Evolutionary conservation across 2,113 vertebrate species (phyloP).

Genomic region (Triplophysa dalaica): DNA sequence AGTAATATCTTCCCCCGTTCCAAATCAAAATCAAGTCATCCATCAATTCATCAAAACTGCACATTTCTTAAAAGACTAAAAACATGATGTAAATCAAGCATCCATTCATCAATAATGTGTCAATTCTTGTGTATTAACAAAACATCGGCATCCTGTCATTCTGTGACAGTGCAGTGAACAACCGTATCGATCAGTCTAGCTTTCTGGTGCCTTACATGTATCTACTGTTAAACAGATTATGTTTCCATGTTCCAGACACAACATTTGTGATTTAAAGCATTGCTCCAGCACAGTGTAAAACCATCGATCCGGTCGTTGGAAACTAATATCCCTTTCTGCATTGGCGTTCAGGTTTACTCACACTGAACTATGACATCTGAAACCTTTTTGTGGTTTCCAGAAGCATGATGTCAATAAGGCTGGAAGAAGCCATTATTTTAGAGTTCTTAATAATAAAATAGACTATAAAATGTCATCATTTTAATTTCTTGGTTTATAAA

Average conservation of each 20-base stretch:
- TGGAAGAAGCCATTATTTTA: not conserved
- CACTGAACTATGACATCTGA: not conserved
- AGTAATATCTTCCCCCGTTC: not conserved
- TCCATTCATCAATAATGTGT: conserved; percentile 3
- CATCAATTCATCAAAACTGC: conserved; percentile 1
- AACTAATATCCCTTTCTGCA: conserved; percentile 19
- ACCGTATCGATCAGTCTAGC: conserved; percentile 14
- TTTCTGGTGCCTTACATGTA: conserved; percentile 17
- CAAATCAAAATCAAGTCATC: conserved; percentile 9
- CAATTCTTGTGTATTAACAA: not conserved
- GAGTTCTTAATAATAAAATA: not conserved
- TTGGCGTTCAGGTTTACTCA: not conserved
- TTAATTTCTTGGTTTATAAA: not conserved
- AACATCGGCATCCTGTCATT: conserved; percentile 14
- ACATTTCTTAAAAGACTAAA: not conserved
- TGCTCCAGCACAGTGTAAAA: conserved; percentile 25
- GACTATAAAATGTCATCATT: not conserved
- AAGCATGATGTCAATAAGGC: not conserved
- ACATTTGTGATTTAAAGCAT: conserved; percentile 20
- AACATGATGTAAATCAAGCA: not conserved
- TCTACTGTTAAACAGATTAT: conserved; percentile 1
- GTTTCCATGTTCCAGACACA: conserved; percentile 34
- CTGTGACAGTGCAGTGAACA: not conserved
- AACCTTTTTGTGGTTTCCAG: not conserved
- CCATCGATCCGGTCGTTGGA: conserved; percentile 16